Evolutionary conservation across 1,140 invertebrate species (phyloP), one percentile per base, ranked within the genome.

Genomic region (Muscidifurax raptorellus): DNA sequence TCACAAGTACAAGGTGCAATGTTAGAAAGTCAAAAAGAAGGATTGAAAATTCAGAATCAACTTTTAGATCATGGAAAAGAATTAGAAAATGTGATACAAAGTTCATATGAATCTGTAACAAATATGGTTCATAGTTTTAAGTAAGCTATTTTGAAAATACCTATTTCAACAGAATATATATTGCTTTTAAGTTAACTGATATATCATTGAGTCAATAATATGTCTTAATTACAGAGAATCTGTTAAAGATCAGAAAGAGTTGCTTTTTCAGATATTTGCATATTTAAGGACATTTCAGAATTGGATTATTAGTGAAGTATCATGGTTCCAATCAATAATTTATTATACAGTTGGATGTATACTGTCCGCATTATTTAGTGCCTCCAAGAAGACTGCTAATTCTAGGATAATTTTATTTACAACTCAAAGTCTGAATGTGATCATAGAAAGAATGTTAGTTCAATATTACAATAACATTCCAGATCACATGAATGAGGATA

Each of bases 221-320:
- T n/a, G 5, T 15, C 13, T 40, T 47, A 74, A 78, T 87, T 87
- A 80, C 64, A 92, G 91, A 85, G 90, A 92, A 87, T 91, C 93
- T 9, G 94, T 94, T 0, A 88, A 91, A 77, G 94, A 95, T 87
- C 95, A 95, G 81, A 91, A 91, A 52, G 84, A 92, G 81, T 85
- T 95, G 18, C 93, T 95, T 13, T 91, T 92, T 86, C 93, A 95
- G 87, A 93, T 95, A 64, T 95, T 95, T 90, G 94, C 94, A 27
- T 92, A 94, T 74, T 87, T 95, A 47, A 88, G 89, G 12, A 91
- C 91, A 44, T 92, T 95, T 78, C 94, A 95, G 89, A 91, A 89
- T 91, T 90, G 94, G 94, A 90, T 93, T 85, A 88, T 94, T 47
- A 92, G 91, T 18, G 95, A 95, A 93, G 94, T 95, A 80, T 94